Base-by-base conservation (phyloP, 2,888 invertebrate species). In the Lycocerus yunnanus region DNA sequence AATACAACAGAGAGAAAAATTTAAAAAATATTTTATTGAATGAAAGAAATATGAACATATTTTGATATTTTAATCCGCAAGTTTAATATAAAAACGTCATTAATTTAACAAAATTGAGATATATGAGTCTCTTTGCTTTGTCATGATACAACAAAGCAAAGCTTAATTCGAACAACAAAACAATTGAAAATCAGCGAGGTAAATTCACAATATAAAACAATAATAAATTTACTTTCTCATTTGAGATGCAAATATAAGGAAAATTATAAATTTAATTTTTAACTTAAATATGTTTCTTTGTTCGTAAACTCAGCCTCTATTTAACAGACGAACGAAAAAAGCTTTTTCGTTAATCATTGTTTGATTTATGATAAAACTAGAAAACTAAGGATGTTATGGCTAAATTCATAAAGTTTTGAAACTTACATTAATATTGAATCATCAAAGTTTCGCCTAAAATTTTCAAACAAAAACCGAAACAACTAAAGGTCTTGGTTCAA, bases 381-480 rank as follows among this genome's bases (percentile, higher is more conserved):
- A 71, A 61, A 71, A 71, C 63, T 15, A 15, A 58, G 15, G 65
- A 71, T 65, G 58, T 58, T 15, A 65, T 65, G 14, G 18, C 66
- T 65, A 71, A 71, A 71, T 66, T 71, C 24, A 24, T 65, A 71
- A 71, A 71, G 66, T 66, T 71, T 71, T 24, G 15, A 21, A 71
- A 66, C 71, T 71, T 71, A 27, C 66, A 71, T 71, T 71, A 71
- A 66, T 66, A 66, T 14, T 24, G 71, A 21, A 70, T 71, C 59
- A 66, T 58, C 71, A 24, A 71, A 66, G 71, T 60, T 66, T 15
- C 24, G 43, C 43, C 43, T 43, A 43, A 59, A 66, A 71, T 18
- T 63, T 71, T 66, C 65, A 59, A 71, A 66, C 71, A 71, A 71
- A 71, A 71, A 71, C 70, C 43, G 27, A 61, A 70, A 65, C 66